Conservation (phyloP, 1,140 invertebrate species). For the Hormaphis cornu region DNA sequence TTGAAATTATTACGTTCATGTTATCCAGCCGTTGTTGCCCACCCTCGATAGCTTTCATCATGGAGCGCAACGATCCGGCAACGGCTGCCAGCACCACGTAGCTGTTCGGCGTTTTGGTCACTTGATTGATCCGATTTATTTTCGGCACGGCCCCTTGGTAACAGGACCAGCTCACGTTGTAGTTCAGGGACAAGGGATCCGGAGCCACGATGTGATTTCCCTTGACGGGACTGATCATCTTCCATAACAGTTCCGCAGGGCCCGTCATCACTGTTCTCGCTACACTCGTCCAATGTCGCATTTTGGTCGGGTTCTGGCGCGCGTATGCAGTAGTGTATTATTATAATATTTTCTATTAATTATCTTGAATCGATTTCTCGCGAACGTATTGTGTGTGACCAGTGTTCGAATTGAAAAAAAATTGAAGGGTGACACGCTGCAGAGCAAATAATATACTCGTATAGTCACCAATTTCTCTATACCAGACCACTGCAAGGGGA, state of each 20-base stretch:
- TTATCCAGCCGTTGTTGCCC: slow-evolving; percentile 46
- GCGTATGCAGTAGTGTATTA: not conserved
- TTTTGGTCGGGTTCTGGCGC: slow-evolving; percentile 2
- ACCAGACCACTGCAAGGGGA: no score
- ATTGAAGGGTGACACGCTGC: no score
- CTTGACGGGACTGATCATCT: not conserved
- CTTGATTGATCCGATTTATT: slow-evolving; percentile 41
- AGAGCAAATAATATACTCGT: no score
- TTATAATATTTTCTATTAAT: not conserved
- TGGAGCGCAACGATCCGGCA: slow-evolving; percentile 46
- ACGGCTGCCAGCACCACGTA: slow-evolving; percentile 49
- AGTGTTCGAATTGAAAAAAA: no score
- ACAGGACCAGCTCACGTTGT: slow-evolving; percentile 16
- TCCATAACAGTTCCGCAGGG: slow-evolving; percentile 9
- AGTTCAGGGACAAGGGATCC: not conserved
- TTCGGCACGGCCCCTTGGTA: slow-evolving; percentile 38
- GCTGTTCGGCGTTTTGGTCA: slow-evolving; percentile 48
- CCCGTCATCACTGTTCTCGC: slow-evolving; percentile 7
- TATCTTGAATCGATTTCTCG: not conserved
- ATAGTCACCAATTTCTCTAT: no score
- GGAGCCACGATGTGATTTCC: not conserved
- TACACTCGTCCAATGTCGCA: slow-evolving; percentile 15
- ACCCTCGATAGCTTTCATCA: slow-evolving; percentile 45
- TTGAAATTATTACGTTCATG: slow-evolving; percentile 42
- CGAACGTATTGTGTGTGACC: no score